These are phyloP conservation scores for Osmoderma eremita DNA, from an alignment of 2,888 invertebrate genomes.

Conservation along the genomic window DNA sequence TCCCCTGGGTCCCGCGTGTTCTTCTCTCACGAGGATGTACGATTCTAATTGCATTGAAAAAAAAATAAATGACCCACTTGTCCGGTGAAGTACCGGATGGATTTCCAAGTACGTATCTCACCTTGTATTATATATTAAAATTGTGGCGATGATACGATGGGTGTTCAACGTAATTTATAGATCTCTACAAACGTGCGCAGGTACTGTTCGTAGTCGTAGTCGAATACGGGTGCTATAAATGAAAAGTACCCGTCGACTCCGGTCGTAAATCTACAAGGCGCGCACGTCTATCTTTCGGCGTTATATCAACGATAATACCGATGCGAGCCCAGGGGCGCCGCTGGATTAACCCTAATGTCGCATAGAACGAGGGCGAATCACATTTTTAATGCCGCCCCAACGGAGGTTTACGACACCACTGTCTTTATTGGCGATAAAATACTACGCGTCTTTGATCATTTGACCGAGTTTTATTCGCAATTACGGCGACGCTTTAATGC, in stretches of 20 bases:
- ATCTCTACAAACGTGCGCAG: background rate
- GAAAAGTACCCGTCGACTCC: conserved; percentile 17
- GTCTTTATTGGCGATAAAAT: conserved; percentile 33
- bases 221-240: conserved; percentile 2
- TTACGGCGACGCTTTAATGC: conserved; percentile 27
- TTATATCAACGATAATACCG: conserved; percentile 22
- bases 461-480: conserved; percentile 35
- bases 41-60: background rate
- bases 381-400: conserved; percentile 25
- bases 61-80: background rate
- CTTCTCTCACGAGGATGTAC: background rate
- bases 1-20: background rate
- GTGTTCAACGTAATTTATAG: conserved; percentile 11
- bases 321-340: conserved; percentile 4
- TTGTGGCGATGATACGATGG: conserved; percentile 10
- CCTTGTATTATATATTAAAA: conserved; percentile 7
- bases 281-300: conserved; percentile 19
- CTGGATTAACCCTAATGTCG: conserved; percentile 33
- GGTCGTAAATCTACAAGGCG: conserved; percentile 12
- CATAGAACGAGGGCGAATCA: conserved; percentile 32
- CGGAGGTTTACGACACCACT: conserved; percentile 29
- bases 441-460: conserved; percentile 32
- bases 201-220: background rate
- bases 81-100: background rate
- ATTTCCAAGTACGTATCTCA: background rate